Evolutionary conservation across 2,888 invertebrate genomes (phyloP), one percentile per base, ranked within the genome.

Genomic region (Heterodera filipjevi): DNA sequence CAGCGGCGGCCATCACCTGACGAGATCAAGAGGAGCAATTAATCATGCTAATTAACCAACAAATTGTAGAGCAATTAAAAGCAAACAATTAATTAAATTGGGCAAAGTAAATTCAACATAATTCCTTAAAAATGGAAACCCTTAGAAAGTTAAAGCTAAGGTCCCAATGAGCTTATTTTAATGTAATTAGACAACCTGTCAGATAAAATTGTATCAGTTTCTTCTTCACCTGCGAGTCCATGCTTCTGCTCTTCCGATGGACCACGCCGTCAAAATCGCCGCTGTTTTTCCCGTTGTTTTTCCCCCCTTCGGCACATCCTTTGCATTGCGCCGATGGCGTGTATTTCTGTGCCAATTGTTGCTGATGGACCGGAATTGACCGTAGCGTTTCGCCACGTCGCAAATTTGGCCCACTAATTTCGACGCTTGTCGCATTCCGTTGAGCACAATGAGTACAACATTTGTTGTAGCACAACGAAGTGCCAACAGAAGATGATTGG

Each of bases 231-330:
- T 89, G 89, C 6, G 87, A 87, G 79, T 89, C 89, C 89, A 89
- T 89, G 77, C 87, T 87, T 77, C 84, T 85, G 79, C 87, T 85
- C 80, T 88, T 88, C 30, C 87, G 77, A 77, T 88, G 88, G 19
- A 83, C 82, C 33, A 84, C 81, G 3, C 64, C 77, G 22, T 68
- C 70, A 76, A 59, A 59, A 22, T 59, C 59, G 27, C 12, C 22
- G n/a, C n/a, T n/a, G n/a, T n/a, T n/a, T n/a, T n/a, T n/a, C n/a
- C n/a, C n/a, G 59, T 33, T 70, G 33, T n/a, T 14, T 19, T 3
- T 5, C 22, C 59, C 59, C 0, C 27, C 27, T 59, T 59, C 27
- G 59, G 59, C 59, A 59, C 27, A 59, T 6, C n/a, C 59, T 59
- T 30, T 59, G 27, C 59, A 59, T n/a, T 59, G 49, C 16, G 49